phyloP scores from a whole-genome alignment of 1,140 invertebrate species.

The Monochamus saltuarius region DNA sequence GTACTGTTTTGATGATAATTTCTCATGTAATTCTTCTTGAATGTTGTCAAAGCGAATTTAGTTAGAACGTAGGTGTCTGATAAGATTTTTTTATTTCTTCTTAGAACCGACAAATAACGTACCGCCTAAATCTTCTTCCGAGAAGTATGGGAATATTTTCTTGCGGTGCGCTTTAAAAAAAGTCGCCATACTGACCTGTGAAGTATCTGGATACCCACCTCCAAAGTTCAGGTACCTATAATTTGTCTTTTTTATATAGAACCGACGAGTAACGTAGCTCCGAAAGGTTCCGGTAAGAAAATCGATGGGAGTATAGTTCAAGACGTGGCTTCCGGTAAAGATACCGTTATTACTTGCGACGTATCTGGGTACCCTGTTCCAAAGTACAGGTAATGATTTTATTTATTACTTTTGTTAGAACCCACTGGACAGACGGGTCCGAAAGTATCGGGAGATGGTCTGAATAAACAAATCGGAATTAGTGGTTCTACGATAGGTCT shows the following conservation, averaged over 20 bases:
- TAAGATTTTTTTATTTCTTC: conserved; percentile 2
- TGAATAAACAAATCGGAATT: conserved; percentile 55
- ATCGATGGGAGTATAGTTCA: conserved; percentile 63
- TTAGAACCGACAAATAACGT: conserved; percentile 56
- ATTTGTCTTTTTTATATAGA: conserved; percentile 53
- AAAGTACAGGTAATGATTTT: conserved; percentile 56
- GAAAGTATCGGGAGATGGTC: conserved; percentile 61
- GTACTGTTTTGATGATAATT: conserved; percentile 44
- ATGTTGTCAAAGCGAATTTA: too few relatives aligned
- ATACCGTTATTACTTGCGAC: conserved; percentile 58
- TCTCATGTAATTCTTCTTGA: too few relatives aligned
- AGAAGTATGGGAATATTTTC: conserved; percentile 68
- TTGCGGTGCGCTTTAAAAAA: conserved; percentile 65
- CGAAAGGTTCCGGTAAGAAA: conserved; percentile 62
- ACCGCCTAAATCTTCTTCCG: conserved; percentile 61
- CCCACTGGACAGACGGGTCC: conserved; percentile 63
- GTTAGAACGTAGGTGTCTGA: too few relatives aligned
- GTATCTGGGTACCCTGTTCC: conserved; percentile 62
- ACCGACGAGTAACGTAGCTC: conserved; percentile 66
- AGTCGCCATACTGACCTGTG: conserved; percentile 61
- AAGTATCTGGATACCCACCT: conserved; percentile 67
- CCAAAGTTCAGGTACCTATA: conserved; percentile 65
- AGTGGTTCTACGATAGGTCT: conserved; percentile 51
- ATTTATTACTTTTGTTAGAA: conserved; percentile 52
- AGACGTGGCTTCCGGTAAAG: conserved; percentile 26